Evolutionary conservation across 2,113 vertebrate genomes (phyloP), one percentile per base, ranked within the genome.

Genomic region (Gavia stellata): DNA sequence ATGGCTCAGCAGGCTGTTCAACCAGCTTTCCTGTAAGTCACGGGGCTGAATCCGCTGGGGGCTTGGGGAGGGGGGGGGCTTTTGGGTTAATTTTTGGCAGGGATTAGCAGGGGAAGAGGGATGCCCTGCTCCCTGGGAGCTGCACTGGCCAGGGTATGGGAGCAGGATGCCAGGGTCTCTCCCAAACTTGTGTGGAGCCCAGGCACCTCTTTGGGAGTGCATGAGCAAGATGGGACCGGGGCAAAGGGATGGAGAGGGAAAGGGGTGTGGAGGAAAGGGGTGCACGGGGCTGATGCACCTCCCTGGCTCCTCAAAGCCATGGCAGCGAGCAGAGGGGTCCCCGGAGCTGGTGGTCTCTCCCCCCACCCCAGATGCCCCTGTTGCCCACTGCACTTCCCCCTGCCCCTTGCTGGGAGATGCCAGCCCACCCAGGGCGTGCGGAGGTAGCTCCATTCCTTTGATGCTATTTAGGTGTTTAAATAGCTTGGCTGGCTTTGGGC

Each of bases 1-100:
- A 92, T 88, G 93, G 89, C 93, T 92, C 84, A 80, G 80, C 89
- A 81, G 90, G 81, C 81, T 92, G 18, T 47, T 75, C 40, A 85
- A 0, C 62, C 89, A 88, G 74, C 74, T 88, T 18, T 88, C 68
- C 42, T 92, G 89, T 89, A 53, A 92, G 90, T 89, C 85, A 26
- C 1, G 9, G 45, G 47, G 44, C 7, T 15, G 34, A 20, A 67
- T 13, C 31, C 2, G 1, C 9, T 6, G 47, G 14, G 65, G 59
- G 53, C 3, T 44, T 0, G 2, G 9, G 21, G 19, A 3, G 25
- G 10, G 38, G 38, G 33, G 15, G 12, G 29, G 34, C 10, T 81
- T 7, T 45, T 5, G n/a, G 55, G 15, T 34, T 68, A 10, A 26
- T 70, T 90, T 84, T 62, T 38, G 42, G 45, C 17, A 28, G 12